phyloP scores from a whole-genome alignment of 2,113 vertebrate species.

The Pelodiscus sinensis region DNA sequence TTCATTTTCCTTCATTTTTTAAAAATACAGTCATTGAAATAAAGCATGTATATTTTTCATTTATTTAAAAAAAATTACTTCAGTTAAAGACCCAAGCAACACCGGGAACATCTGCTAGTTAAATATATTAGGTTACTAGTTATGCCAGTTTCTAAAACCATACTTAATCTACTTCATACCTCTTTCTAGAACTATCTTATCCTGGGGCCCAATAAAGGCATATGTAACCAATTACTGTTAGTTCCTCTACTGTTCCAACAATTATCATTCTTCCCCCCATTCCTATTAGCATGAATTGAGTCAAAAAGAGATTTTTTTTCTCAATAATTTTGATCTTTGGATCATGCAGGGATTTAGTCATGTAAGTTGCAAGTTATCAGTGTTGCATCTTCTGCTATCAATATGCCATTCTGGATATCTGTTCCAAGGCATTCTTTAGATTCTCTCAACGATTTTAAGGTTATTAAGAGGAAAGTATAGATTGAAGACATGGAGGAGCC shows the following conservation, averaged over 20 bases:
- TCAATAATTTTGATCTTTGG: neutral
- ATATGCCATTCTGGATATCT: neutral
- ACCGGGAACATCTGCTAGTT: too few relatives aligned
- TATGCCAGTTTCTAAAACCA: neutral
- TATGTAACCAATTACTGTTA: neutral
- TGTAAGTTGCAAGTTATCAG: neutral
- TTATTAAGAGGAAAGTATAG: neutral
- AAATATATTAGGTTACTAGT: neutral
- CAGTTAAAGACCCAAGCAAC: too few relatives aligned
- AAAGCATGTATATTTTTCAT: too few relatives aligned
- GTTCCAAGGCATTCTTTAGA: neutral
- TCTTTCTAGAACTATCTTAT: neutral
- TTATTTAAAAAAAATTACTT: too few relatives aligned
- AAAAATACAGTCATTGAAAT: too few relatives aligned
- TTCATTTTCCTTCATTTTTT: too few relatives aligned
- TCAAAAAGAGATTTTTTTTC: neutral
- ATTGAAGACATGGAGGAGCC: neutral
- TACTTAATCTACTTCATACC: neutral
- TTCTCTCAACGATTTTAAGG: neutral
- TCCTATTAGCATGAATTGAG: neutral
- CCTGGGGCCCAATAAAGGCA: neutral
- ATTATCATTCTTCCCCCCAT: neutral
- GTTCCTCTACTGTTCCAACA: slow-evolving; percentile 14
- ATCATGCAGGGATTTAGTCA: neutral
- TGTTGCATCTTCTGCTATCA: neutral